Evolutionary conservation across 2,113 vertebrate species (phyloP), one percentile per base, ranked within the genome.

Genomic region (Pteronura brasiliensis): DNA sequence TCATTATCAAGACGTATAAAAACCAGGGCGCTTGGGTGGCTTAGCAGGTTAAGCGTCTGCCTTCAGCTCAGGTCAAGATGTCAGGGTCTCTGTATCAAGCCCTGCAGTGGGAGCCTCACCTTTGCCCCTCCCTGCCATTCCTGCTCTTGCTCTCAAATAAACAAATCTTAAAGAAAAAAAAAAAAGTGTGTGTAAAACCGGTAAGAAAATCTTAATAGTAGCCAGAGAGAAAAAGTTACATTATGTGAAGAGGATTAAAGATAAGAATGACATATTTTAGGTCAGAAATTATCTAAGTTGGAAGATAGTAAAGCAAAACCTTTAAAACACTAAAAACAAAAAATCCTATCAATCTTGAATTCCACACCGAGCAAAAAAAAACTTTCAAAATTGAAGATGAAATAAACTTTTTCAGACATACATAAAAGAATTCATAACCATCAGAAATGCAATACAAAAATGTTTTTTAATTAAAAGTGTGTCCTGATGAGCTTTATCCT

Each of bases 401-500:
- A 80, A 65, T 49, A 80, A 10, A 65, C 12, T 79, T 88, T 49
- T 94, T 77, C 77, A 86, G 34, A 74, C 61, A 91, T 34, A 69
- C 0, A 57, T 47, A 59, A 61, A 88, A 94, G n/a, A 90, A 93
- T 81, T 90, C 23, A 91, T 39, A 83, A 83, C 10, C 3, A 90
- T 34, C 23, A 95, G 61, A 61, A 96, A 90, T 59, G 1, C 10
- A 91, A 61, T 90, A 92, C 4, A 65, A 90, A 81, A 89, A 52
- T 34, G 6, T 14, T 14, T 55, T 42, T 49, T 42, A 80, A 34
- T 82, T 82, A 49, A 63, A 99, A 99, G 98, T 98, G 98, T 99
- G 98, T 99, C 98, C 99, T 98, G 98, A 99, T 98, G 8, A 98
- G 79, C 98, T 98, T 99, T 82, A 76, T 21, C 76, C 98, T 7